A percentile compares a stretch with the other conserved stretches of the same genome.
These are phyloP conservation scores for Lasius platythorax DNA, from an alignment of 2,888 invertebrate species.

Conservation along the genomic window DNA sequence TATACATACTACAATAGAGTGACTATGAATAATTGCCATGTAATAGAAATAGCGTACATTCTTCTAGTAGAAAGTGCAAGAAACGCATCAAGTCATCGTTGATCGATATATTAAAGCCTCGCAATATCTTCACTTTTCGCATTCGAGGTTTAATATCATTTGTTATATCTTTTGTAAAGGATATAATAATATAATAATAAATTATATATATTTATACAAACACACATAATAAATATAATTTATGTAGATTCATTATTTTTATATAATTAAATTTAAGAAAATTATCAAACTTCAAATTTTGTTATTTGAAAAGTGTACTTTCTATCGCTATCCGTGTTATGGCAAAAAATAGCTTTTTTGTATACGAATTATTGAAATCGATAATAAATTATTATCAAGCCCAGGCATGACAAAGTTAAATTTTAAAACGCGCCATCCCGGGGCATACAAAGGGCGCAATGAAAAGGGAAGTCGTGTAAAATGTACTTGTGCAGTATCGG, in stretches of 20 bases:
- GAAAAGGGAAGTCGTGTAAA: background rate
- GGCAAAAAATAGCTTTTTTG: background rate
- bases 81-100: background rate
- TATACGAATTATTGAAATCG: background rate
- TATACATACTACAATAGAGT: background rate
- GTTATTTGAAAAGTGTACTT: background rate
- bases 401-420: background rate
- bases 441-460: background rate
- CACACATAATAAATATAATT: background rate
- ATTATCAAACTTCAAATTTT: background rate
- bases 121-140: background rate
- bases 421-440: background rate
- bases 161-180: background rate
- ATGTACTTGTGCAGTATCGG: background rate
- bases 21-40: background rate
- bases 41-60: constrained; percentile 3
- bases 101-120: background rate
- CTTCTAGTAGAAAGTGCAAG: background rate
- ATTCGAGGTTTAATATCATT: background rate
- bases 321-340: background rate
- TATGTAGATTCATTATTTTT: background rate
- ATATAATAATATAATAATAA: background rate
- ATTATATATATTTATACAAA: background rate
- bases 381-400: background rate
- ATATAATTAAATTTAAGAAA: background rate